Conservation (phyloP, 2,797 vertebrate genomes). For the Gymnothorax javanicus region DNA sequence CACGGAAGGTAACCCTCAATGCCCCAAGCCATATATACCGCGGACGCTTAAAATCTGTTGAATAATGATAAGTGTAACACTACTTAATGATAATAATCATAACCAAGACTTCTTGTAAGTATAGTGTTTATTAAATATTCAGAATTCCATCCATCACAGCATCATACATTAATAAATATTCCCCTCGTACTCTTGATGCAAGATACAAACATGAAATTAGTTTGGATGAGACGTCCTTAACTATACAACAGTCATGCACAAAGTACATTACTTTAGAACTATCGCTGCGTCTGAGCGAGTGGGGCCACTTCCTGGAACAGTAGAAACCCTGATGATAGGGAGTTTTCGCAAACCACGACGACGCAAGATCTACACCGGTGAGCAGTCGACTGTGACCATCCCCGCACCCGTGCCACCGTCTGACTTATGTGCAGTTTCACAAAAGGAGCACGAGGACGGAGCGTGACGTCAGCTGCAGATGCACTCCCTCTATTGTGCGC, state of each 20-base stretch:
- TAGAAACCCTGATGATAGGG: not conserved
- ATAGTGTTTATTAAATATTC: slow-evolving; percentile 10
- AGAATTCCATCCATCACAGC: not conserved
- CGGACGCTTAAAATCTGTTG: no score
- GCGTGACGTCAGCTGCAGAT: no score
- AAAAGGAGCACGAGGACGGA: no score
- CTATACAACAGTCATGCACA: not conserved
- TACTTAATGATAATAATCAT: not conserved
- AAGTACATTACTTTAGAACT: not conserved
- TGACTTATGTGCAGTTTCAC: no score
- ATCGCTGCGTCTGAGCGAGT: not conserved
- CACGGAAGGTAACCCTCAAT: no score
- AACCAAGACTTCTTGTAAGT: not conserved
- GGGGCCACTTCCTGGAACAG: not conserved
- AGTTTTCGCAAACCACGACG: no score
- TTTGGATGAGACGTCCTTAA: not conserved
- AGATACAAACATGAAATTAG: not conserved
- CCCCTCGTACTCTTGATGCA: not conserved
- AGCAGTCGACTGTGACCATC: no score
- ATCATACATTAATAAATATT: not conserved
- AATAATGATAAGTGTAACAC: no score
- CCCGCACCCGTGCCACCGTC: no score
- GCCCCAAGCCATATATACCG: no score
- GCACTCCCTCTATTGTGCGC: no score
- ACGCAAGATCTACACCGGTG: no score